Evolutionary conservation across 2,797 vertebrate species (phyloP).

Genomic region (Brachymystax lenok): DNA sequence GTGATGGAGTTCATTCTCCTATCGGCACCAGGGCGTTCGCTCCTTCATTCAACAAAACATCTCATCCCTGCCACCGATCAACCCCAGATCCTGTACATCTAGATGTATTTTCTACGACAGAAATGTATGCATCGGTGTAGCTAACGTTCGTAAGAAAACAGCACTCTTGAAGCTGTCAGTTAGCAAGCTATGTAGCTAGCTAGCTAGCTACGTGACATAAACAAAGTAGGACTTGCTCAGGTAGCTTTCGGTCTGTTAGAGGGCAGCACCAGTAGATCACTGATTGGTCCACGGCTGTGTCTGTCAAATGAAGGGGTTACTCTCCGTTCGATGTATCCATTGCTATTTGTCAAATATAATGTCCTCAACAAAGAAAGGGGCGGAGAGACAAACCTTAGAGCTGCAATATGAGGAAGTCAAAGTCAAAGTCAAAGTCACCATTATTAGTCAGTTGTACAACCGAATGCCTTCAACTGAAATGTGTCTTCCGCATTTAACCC

Average conservation of each 20-base stretch:
- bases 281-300: slow-evolving; percentile 58
- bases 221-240: slow-evolving; percentile 74
- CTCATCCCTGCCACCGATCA: slow-evolving; percentile 43
- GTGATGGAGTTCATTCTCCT: slow-evolving; percentile 82
- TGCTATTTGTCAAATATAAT: slow-evolving; percentile 51
- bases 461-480: too few species aligned
- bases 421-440: too few species aligned
- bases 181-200: slow-evolving; percentile 51
- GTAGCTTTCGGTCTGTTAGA: slow-evolving; percentile 69
- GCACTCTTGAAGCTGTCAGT: slow-evolving; percentile 61
- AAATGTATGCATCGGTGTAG: slow-evolving; percentile 10
- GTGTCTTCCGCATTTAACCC: too few species aligned
- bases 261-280: neutral
- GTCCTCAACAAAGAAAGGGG: slow-evolving; percentile 45
- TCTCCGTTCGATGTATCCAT: rapidly evolving
- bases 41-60: slow-evolving; percentile 76
- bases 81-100: slow-evolving; percentile 15
- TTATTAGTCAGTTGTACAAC: too few species aligned
- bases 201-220: slow-evolving; percentile 66
- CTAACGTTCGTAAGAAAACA: neutral
- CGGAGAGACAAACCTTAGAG: slow-evolving; percentile 39
- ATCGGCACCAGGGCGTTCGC: slow-evolving; percentile 71
- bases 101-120: neutral
- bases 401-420: slow-evolving; percentile 76
- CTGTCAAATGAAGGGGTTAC: slow-evolving; percentile 30